Evolutionary conservation across 2,113 vertebrate genomes (phyloP), one percentile per base, ranked within the genome.

Genomic region (Dicerorhinus sumatrensis): DNA sequence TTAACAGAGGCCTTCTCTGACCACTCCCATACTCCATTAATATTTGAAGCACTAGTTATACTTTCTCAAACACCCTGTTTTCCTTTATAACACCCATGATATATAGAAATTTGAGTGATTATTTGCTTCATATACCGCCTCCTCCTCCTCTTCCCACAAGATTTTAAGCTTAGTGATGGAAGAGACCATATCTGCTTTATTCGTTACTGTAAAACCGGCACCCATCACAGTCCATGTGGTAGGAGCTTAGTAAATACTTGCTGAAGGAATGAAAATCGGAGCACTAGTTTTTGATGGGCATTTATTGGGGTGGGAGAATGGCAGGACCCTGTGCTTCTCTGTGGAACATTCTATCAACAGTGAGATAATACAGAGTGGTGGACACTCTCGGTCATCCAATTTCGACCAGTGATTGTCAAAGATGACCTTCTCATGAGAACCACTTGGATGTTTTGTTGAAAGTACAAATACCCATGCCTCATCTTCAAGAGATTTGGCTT

Each of bases 41-140:
- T 86, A 58, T 82, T 90, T 77, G 33, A 58, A 89, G 27, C 20
- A 48, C 46, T 72, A 39, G 39, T 63, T 73, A 72, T n/a, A 46
- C 42, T 62, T 92, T 86, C 46, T 96, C 31, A 91, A 77, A 72
- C n/a, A 14, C 31, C 25, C 17, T 76, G 10, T 51, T 94, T 97
- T 95, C 46, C 17, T 97, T 94, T 77, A 73, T 29, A 73, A 69
- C 12, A 29, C 27, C 6, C 3, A 54, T 21, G 21, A 31, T 84
- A 65, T 27, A 20, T 31, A 91, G n/a, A 94, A 70, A 58, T 79
- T 51, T 80, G 80, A 75, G 18, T 63, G 29, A 76, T 70, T 60
- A 58, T 92, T 92, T 92, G 27, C 58, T 92, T 31, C 58, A 11
- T 69, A 63, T 46, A 46, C 27, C 14, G 33, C 14, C 18, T 25